These are phyloP conservation scores for Drosophila tripunctata DNA, from an alignment of 2,888 invertebrate genomes.

Conservation along the genomic window DNA sequence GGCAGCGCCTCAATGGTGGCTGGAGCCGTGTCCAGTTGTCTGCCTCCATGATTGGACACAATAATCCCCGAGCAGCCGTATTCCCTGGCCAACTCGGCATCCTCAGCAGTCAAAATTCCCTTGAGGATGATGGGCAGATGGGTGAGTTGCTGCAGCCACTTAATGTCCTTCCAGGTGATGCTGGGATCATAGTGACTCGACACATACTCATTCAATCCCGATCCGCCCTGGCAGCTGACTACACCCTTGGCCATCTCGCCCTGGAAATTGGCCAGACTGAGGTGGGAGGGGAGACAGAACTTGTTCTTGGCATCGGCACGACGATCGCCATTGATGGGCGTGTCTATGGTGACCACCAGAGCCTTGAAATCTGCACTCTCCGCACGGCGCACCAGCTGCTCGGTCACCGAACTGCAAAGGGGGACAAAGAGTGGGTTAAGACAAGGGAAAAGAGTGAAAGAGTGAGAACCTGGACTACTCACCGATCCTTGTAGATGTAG, in stretches of 20 bases:
- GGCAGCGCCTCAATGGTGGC: conserved; percentile 93
- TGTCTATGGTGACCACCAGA: conserved; percentile 93
- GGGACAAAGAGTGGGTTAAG: conserved; percentile 82
- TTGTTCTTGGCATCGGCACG: conserved; percentile 92
- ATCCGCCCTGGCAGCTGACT: conserved; percentile 81
- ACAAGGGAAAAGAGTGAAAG: background rate
- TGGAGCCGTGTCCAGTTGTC: conserved; percentile 90
- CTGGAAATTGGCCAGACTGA: conserved; percentile 93
- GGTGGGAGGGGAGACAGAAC: conserved; percentile 91
- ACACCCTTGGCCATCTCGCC: conserved; percentile 83
- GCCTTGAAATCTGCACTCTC: conserved; percentile 93
- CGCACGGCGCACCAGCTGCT: conserved; percentile 89
- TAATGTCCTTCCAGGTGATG: conserved; percentile 93
- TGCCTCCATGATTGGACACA: conserved; percentile 97
- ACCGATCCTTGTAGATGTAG: conserved; percentile 94
- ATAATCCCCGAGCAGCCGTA: conserved; percentile 91
- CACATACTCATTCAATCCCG: conserved; percentile 92
- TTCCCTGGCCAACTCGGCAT: conserved; percentile 90
- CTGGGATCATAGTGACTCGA: conserved; percentile 91
- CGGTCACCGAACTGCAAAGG: conserved; percentile 87
- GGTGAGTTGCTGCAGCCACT: conserved; percentile 92
- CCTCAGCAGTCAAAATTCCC: conserved; percentile 93
- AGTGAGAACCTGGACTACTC: background rate
- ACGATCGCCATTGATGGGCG: conserved; percentile 93
- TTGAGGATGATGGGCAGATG: conserved; percentile 93